These are phyloP conservation scores for Conus betulinus DNA, from an alignment of 1,140 invertebrate species.

Conservation along the genomic window DNA sequence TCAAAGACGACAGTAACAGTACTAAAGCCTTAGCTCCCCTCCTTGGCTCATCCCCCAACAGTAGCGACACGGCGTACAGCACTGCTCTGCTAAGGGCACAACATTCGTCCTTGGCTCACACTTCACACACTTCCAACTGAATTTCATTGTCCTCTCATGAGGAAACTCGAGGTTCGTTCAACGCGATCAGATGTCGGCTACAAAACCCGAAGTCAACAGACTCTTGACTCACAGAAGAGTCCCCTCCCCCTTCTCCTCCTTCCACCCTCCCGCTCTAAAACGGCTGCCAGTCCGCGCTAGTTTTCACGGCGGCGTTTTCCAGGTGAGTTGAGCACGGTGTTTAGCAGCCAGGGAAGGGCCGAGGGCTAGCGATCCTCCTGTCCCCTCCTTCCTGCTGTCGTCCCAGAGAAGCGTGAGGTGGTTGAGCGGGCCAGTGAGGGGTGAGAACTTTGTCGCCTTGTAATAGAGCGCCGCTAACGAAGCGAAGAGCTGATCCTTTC, in stretches of 20 bases:
- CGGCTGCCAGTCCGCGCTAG: no score
- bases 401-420: not conserved
- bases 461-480: not conserved
- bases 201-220: not conserved
- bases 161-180: not conserved
- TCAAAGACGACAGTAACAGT: no score
- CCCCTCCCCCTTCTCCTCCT: not conserved
- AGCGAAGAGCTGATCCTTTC: not conserved
- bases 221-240: not conserved
- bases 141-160: not conserved
- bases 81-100: not conserved
- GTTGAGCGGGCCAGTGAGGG: not conserved
- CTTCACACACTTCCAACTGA: conserved; percentile 9
- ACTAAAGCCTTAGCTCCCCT: no score
- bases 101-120: conserved; percentile 12
- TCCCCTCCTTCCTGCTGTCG: not conserved
- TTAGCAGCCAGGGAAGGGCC: not conserved
- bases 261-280: not conserved
- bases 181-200: no score
- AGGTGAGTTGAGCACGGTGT: no score
- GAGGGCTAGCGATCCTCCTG: not conserved
- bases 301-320: no score
- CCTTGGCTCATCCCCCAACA: no score
- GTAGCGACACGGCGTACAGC: no score
- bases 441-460: not conserved